Evolutionary conservation across 2,797 vertebrate genomes (phyloP), one percentile per base, ranked within the genome.

Genomic region (Sebastes matsubarae): DNA sequence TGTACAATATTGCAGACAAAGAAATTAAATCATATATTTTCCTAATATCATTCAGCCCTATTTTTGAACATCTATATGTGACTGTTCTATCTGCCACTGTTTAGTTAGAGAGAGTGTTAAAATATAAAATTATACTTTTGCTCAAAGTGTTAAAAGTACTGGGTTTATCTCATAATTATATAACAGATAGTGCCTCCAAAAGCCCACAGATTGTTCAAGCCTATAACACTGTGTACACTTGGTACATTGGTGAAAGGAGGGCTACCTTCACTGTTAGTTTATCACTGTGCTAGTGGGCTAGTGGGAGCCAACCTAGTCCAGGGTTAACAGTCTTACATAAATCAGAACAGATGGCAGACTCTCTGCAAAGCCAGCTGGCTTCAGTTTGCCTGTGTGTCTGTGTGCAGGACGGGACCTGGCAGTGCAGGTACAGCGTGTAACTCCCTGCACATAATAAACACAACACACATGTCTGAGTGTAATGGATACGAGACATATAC

Each of bases 301-400:
- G 83, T 86, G 81, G 83, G 85, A 91, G 88, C 83, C 65, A 90
- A 90, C 76, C 90, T 90, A 90, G 90, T 87, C 78, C 87, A 79
- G 87, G 85, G 90, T 93, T 93, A 93, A 93, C 90, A 90, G 92
- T 91, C 89, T 89, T 90, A 86, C 89, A 95, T 95, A 94, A 95
- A 96, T 96, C 91, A 94, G 87, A 92, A 87, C 90, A 94, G 92
- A 93, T 89, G 89, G 92, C 88, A 92, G 93, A 91, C 92, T 94
- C 91, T 87, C 75, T 91, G 90, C 71, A 89, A 87, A 88, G 91
- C 93, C 95, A 96, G 93, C 96, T 96, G 95, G 94, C 92, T 96
- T 93, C 81, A 92, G 94, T 96, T 96, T 93, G 81, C 66, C 78
- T 86, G 76, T 87, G 89, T 83, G 82, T 86, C 75, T 89, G 81